A percentile compares a stretch with the other conserved stretches of the same genome.
These are phyloP conservation scores for Cantharis rustica DNA, from an alignment of 2,888 invertebrate species.

Conservation along the genomic window DNA sequence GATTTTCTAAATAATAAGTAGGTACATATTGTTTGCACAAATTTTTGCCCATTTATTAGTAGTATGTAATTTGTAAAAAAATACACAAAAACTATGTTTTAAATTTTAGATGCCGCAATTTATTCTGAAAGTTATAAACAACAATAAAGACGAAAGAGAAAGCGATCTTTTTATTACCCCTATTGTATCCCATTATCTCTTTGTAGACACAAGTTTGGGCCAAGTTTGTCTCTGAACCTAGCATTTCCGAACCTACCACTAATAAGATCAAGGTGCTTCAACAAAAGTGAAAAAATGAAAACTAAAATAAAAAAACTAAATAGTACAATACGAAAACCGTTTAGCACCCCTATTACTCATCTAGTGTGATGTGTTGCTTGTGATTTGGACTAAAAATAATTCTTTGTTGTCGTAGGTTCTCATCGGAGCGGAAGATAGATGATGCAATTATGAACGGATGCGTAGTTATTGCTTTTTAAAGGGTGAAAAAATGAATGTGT, in stretches of 20 bases:
- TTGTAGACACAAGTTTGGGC: background rate
- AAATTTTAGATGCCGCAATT: background rate
- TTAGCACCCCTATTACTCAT: slow-evolving; percentile 3
- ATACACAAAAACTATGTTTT: background rate
- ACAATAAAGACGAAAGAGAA: background rate
- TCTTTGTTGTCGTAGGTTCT: slow-evolving; percentile 4
- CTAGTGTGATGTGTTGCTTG: slow-evolving; percentile 3
- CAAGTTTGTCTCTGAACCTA: background rate
- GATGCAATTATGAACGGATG: slow-evolving; percentile 5
- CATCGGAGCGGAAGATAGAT: slow-evolving; percentile 3
- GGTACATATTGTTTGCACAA: no score
- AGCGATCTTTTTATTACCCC: background rate
- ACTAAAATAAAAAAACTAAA: background rate
- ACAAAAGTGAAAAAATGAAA: background rate
- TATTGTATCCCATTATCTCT: background rate
- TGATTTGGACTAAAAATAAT: slow-evolving; percentile 3
- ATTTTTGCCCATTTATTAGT: background rate
- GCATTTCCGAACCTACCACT: background rate
- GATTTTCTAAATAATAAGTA: no score
- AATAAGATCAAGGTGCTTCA: background rate
- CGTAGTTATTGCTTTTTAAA: slow-evolving; percentile 3
- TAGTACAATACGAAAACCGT: background rate
- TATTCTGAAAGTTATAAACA: background rate
- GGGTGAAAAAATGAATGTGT: background rate
- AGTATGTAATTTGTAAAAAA: background rate